Evolutionary conservation across 2,797 vertebrate species (phyloP), one percentile per base, ranked within the genome.

Genomic region (Microtus obscurus): DNA sequence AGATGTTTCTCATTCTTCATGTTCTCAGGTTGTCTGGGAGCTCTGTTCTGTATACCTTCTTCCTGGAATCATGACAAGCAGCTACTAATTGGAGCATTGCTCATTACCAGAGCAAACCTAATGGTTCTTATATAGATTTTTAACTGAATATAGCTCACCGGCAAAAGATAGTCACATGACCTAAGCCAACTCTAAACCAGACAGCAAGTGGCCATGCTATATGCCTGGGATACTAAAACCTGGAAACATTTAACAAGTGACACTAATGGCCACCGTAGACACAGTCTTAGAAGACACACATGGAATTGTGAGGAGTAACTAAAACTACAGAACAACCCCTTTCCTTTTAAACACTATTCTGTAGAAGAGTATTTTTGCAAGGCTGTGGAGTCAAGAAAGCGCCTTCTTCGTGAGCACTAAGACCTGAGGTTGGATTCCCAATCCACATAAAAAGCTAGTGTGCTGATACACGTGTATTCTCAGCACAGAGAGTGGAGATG

Each of bases 271-370:
- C 16, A 21, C 56, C 56, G 65, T 25, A 85, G 80, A 65, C 13
- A 27, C 17, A 9, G 2, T 27, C 21, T 21, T 37, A n/a, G 43
- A 87, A 87, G 51, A 87, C 11, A 83, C n/a, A 31, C 40, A 27
- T 19, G 27, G 51, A 83, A 71, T 34, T 56, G 34, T 92, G 48
- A 69, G 79, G 43, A 77, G 40, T 31, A 48, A 25, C 48, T 74
- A 63, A 19, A 91, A 74, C 2, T 48, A 31, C 37, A 61, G 45
- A 56, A 43, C 13, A 59, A 37, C 78, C 78, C n/a, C 53, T 71
- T 80, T 90, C 29, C 71, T 86, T 92, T 90, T 91, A 13, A 88
- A 59, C 91, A 63, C 31, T 53, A 80, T 59, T 89, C 65, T 69
- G 17, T 65, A 14, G 51, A 40, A 63, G 25, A 73, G 40, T 21